Conservation (phyloP, 2,797 vertebrate species). For the Enteromius paludinosus region DNA sequence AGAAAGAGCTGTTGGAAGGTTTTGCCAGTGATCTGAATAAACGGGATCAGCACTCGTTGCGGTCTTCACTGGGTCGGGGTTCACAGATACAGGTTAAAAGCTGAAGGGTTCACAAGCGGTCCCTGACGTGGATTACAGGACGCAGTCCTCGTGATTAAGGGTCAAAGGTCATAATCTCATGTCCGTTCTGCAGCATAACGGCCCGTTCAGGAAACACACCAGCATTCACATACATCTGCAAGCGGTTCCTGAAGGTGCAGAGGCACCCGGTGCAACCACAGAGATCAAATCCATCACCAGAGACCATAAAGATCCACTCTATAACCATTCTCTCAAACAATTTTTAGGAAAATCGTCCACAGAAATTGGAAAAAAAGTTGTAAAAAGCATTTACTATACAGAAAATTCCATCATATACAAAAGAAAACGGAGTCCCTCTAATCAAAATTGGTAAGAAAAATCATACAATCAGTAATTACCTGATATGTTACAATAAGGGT, state of each 20-base stretch:
- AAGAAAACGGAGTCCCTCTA: slow-evolving; percentile 34
- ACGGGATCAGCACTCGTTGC: slow-evolving; percentile 1
- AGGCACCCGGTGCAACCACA: slow-evolving; percentile 29
- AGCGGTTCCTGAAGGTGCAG: slow-evolving; percentile 23
- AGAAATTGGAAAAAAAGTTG: slow-evolving; percentile 17
- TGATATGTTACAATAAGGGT: slow-evolving; percentile 53
- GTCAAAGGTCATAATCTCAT: slow-evolving; percentile 45
- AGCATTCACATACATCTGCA: slow-evolving; percentile 9
- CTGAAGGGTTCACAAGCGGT: slow-evolving; percentile 22
- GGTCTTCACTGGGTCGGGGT: background rate
- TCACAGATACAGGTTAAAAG: slow-evolving; percentile 26
- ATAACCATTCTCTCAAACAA: slow-evolving; percentile 16
- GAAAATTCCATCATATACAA: slow-evolving; percentile 44
- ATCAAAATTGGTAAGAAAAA: slow-evolving; percentile 47
- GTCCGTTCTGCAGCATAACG: slow-evolving; percentile 49
- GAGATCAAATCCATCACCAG: slow-evolving; percentile 6
- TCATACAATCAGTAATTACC: slow-evolving; percentile 51
- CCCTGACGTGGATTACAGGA: slow-evolving; percentile 40
- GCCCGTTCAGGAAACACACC: slow-evolving; percentile 15
- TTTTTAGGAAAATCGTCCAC: slow-evolving; percentile 30
- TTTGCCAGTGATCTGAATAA: slow-evolving; percentile 34
- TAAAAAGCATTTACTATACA: slow-evolving; percentile 45
- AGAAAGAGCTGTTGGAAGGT: slow-evolving; percentile 13
- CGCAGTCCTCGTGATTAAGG: slow-evolving; percentile 2
- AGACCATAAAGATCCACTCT: slow-evolving; percentile 22